Evolutionary conservation across 30 jellyfish, hydroid and myxozoan species (phyloP), one percentile per base, ranked within the genome.

Genomic region (Pseudorhiza aurosa): DNA sequence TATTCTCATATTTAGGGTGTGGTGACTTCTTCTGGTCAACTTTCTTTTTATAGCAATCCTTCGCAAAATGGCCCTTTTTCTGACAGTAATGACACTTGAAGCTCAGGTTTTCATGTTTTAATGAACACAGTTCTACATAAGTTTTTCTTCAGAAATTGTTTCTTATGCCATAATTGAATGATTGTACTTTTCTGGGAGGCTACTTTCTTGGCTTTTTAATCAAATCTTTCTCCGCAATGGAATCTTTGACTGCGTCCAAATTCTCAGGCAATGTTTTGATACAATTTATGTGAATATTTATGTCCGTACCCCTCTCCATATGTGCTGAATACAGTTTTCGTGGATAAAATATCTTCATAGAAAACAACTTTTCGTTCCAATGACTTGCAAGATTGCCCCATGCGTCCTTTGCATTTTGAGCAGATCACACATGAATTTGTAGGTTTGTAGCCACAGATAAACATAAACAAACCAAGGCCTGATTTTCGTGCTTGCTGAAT

Each of bases 361-460:
- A 71, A 17, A 83, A 62, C 4, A 90, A 63, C 39, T 83, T 83
- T 53, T 72, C 60, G 36, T 83, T 83, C 29, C 71, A 83, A 72
- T 83, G 95, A 28, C 56, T 53, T 19, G 50, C 73, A 4, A 83
- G 90, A 71, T 55, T 83, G n/a, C 71, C 90, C 95, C 95, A 83
- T 70, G 95, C 95, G n/a, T 47, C 95, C 62, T 70, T 69, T 25
- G 95, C 89, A 42, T 59, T 68, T 50, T 26, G 27, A 2, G 95
- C 81, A 22, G 90, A 83, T 4, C 95, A 73, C 57, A 83, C 95
- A 60, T 83, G 37, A 10, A 83, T 62, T 46, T 78, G 90, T 1
- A 78, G 46, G 58, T 62, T 62, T 37, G 90, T 62, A 1, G 73
- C 85, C 7, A 78, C 71, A 44, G 84, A 60, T 42, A 78, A 40